A percentile compares a stretch with the other conserved stretches of the same genome.
These are phyloP conservation scores for Ophion ellenae DNA, from an alignment of 2,888 invertebrate species.

Conservation along the genomic window DNA sequence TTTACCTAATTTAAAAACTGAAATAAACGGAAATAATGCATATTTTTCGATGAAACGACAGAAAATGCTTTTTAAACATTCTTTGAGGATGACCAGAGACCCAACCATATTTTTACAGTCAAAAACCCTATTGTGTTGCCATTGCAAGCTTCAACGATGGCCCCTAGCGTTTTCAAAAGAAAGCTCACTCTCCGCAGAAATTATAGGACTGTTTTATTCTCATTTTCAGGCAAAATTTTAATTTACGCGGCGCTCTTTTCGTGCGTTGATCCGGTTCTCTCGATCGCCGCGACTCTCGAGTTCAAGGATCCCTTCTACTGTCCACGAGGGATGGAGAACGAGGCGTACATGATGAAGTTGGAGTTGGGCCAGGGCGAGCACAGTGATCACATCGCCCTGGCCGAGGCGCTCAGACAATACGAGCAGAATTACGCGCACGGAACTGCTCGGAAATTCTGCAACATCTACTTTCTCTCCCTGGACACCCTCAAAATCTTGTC, in stretches of 20 bases:
- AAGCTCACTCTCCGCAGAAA: background rate
- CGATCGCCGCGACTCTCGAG: constrained; percentile 93
- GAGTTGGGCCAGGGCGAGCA: constrained; percentile 87
- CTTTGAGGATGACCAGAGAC: no score
- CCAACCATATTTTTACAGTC: no score
- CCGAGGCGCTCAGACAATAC: constrained; percentile 89
- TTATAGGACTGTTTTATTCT: background rate
- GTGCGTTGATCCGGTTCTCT: constrained; percentile 94
- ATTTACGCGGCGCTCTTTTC: constrained; percentile 94
- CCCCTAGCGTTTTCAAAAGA: background rate
- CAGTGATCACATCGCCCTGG: constrained; percentile 92
- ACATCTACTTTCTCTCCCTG: constrained; percentile 88
- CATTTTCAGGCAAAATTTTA: constrained; percentile 90
- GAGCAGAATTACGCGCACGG: constrained; percentile 82
- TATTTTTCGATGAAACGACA: no score
- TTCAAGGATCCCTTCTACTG: constrained; percentile 93
- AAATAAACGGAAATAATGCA: no score
- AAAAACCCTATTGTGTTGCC: background rate
- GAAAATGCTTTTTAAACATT: no score
- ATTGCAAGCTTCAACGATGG: background rate
- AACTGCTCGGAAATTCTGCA: constrained; percentile 87
- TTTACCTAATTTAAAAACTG: no score
- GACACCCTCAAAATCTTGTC: constrained; percentile 88
- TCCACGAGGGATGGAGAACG: constrained; percentile 89
- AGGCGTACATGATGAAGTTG: constrained; percentile 86